These are phyloP conservation scores for Agrochola litura DNA, from an alignment of 2,888 invertebrate genomes.

Conservation along the genomic window DNA sequence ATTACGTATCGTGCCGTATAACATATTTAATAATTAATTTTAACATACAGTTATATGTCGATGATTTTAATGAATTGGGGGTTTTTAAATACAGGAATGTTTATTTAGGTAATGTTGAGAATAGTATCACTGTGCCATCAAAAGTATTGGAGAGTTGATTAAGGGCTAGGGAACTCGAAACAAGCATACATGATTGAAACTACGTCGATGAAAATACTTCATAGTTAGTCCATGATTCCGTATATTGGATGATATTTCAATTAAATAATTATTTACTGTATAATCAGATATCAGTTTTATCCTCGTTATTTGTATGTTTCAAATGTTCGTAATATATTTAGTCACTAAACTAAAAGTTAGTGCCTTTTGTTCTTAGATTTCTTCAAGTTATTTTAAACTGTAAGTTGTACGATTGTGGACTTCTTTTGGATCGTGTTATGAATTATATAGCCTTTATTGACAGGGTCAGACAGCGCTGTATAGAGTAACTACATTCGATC, in stretches of 20 bases:
- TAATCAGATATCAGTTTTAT: constrained; percentile 51
- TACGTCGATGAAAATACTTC: background rate
- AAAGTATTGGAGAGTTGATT: constrained; percentile 31
- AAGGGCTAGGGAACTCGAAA: constrained; percentile 26
- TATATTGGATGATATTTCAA: constrained; percentile 30
- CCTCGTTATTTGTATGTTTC: constrained; percentile 56
- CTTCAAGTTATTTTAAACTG: constrained; percentile 60
- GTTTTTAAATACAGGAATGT: constrained; percentile 54
- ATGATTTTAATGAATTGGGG: constrained; percentile 41
- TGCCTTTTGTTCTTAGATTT: constrained; percentile 71
- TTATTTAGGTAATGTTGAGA: constrained; percentile 56
- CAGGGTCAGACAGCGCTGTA: constrained; percentile 88
- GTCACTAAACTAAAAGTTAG: constrained; percentile 68
- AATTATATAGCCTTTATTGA: constrained; percentile 86
- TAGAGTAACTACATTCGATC: constrained; percentile 85
- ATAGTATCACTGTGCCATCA: constrained; percentile 57
- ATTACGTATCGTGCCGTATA: constrained; percentile 60
- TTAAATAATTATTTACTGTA: constrained; percentile 48
- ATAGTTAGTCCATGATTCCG: constrained; percentile 32
- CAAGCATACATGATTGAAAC: constrained; percentile 15
- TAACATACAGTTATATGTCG: constrained; percentile 37
- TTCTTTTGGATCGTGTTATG: constrained; percentile 66
- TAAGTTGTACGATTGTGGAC: constrained; percentile 62
- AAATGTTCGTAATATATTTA: constrained; percentile 60
- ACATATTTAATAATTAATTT: constrained; percentile 49